A percentile compares a stretch with the other conserved stretches of the same genome.
Conservation (phyloP, 2,888 invertebrate genomes). For the Carterocephalus palaemon region DNA sequence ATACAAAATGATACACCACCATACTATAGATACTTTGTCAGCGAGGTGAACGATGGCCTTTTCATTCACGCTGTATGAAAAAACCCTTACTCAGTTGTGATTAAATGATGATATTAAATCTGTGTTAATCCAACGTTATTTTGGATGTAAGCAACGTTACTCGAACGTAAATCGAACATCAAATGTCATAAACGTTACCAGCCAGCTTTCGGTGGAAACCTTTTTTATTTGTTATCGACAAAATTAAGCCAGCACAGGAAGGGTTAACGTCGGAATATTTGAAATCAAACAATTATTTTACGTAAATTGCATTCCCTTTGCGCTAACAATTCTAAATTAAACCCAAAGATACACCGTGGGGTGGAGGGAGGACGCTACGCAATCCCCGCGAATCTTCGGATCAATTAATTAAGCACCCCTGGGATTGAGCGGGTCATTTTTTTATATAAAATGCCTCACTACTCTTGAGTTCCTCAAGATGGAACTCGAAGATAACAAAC, state of each 20-base stretch:
- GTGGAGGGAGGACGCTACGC: slow-evolving; percentile 41
- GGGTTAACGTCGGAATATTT: slow-evolving; percentile 52
- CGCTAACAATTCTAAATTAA: slow-evolving; percentile 77
- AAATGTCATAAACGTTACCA: no score
- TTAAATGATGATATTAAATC: no score
- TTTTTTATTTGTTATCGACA: slow-evolving; percentile 44
- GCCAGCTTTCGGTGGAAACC: slow-evolving; percentile 3
- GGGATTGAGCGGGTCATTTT: slow-evolving; percentile 63
- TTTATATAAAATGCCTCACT: slow-evolving; percentile 40
- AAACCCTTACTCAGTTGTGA: no score
- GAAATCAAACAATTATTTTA: slow-evolving; percentile 77
- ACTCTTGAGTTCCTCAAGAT: slow-evolving; percentile 22
- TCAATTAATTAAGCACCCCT: slow-evolving; percentile 74
- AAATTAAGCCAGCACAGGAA: slow-evolving; percentile 49
- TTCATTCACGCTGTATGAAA: no score
- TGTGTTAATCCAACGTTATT: no score
- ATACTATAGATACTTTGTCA: no score
- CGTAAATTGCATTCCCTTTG: slow-evolving; percentile 76
- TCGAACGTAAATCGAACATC: no score
- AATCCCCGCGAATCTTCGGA: slow-evolving; percentile 71
- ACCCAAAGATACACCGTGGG: slow-evolving; percentile 67
- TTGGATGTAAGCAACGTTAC: no score
- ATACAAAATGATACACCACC: no score
- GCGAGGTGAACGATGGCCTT: no score
- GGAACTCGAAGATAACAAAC: no score